These are phyloP conservation scores for Strigamia transsilvanica DNA, from an alignment of 2,888 invertebrate species.

Conservation along the genomic window DNA sequence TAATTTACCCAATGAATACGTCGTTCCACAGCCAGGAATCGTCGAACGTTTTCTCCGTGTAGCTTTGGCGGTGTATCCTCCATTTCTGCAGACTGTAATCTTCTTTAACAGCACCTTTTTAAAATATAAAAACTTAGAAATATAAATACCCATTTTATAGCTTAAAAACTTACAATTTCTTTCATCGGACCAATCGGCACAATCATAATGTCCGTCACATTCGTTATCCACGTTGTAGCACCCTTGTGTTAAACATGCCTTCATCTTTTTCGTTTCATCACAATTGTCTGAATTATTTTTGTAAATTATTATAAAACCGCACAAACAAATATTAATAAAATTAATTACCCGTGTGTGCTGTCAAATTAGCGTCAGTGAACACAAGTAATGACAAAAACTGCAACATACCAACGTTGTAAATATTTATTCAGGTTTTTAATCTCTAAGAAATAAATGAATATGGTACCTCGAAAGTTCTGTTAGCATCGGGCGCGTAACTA, in stretches of 20 bases:
- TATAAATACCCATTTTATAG: not conserved
- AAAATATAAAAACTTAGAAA: not conserved
- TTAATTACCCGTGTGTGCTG: conserved; percentile 64
- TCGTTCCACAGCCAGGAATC: conserved; percentile 97
- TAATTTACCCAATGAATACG: conserved; percentile 76
- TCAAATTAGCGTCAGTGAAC: conserved; percentile 82
- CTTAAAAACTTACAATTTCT: conserved; percentile 70
- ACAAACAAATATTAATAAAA: conserved; percentile 60
- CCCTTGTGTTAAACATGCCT: conserved; percentile 78
- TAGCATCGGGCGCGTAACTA: conserved; percentile 91
- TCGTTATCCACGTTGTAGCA: conserved; percentile 79
- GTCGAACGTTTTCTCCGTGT: conserved; percentile 88
- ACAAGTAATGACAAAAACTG: conserved; percentile 81
- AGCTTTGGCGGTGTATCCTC: conserved; percentile 77
- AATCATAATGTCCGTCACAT: conserved; percentile 82
- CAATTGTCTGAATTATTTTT: conserved; percentile 66
- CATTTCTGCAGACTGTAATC: not conserved
- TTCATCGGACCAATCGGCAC: conserved; percentile 87
- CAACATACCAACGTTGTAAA: conserved; percentile 54
- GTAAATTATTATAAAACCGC: not conserved
- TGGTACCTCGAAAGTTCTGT: conserved; percentile 85
- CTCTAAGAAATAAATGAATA: not conserved
- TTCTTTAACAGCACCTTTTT: not conserved
- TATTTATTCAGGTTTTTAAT: not conserved
- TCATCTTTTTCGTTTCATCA: conserved; percentile 76